Conservation (phyloP, 2,797 vertebrate species). For the Pseudochirops cupreus region DNA sequence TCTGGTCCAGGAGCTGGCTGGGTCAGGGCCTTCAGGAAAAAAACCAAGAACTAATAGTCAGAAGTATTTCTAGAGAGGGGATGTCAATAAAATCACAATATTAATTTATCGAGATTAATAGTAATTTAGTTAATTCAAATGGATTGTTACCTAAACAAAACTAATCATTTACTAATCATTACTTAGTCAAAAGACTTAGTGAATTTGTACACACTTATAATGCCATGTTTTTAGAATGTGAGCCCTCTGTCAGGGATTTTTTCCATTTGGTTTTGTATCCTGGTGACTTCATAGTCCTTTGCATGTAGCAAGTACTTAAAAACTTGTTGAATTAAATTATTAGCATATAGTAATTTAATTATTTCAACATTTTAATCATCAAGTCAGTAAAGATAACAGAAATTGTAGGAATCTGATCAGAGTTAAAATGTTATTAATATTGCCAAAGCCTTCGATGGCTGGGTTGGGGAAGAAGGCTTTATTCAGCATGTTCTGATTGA, state of each 20-base stretch:
- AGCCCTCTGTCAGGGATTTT: neutral
- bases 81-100: neutral
- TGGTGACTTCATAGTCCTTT: neutral
- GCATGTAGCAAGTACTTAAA: neutral
- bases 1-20: neutral
- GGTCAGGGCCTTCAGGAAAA: neutral
- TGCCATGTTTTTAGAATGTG: neutral
- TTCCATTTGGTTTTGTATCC: neutral
- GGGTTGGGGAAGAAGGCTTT: neutral
- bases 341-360: neutral
- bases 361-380: neutral
- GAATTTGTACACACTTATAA: neutral
- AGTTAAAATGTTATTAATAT: neutral
- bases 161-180: neutral
- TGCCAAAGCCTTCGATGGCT: neutral
- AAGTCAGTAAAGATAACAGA: neutral
- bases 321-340: neutral
- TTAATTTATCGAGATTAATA: neutral
- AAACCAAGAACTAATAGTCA: neutral
- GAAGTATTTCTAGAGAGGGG: neutral
- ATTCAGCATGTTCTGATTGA: neutral
- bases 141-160: neutral
- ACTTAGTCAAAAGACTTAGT: neutral
- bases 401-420: neutral
- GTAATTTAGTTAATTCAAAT: neutral